Conservation (phyloP, 1,140 invertebrate species). For the Drosophila nigromelanica region DNA sequence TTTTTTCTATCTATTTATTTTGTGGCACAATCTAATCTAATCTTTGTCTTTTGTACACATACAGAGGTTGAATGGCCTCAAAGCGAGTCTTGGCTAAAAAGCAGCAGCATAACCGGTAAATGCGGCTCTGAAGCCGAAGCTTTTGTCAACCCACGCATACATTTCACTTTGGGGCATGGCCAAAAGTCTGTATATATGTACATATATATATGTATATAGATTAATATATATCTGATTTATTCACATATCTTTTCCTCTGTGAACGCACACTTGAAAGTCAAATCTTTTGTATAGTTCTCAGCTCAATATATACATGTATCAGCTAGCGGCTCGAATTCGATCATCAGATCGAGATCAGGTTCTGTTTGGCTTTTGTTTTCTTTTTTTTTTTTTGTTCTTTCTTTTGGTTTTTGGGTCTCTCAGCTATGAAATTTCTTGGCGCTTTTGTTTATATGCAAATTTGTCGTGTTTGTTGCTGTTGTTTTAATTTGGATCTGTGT, state of each 20-base stretch:
- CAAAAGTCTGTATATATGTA: background rate
- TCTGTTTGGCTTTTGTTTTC: conserved; percentile 44
- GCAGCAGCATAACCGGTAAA: conserved; percentile 59
- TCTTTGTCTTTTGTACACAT: conserved; percentile 42
- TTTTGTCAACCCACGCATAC: conserved; percentile 81
- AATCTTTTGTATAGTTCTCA: conserved; percentile 38
- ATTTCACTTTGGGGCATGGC: conserved; percentile 67
- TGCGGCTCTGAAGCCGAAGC: conserved; percentile 25
- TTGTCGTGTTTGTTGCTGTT: conserved; percentile 61
- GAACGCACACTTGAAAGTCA: conserved; percentile 32
- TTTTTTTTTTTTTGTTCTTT: conserved; percentile 9
- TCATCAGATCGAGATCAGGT: conserved; percentile 48
- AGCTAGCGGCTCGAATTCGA: conserved; percentile 34
- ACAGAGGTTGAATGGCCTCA: conserved; percentile 66
- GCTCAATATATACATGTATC: conserved; percentile 6
- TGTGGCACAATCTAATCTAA: conserved; percentile 72
- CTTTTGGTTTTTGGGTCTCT: conserved; percentile 28
- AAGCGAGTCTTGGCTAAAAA: conserved; percentile 27
- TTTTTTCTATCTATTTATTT: conserved; percentile 16
- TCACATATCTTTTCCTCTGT: conserved; percentile 12
- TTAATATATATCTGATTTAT: conserved; percentile 1
- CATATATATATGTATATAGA: background rate
- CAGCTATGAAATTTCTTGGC: conserved; percentile 37
- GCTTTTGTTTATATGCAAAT: conserved; percentile 82
- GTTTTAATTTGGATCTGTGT: conserved; percentile 34